These are phyloP conservation scores for Leiothrix lutea DNA, from an alignment of 2,113 vertebrate species.

Conservation along the genomic window DNA sequence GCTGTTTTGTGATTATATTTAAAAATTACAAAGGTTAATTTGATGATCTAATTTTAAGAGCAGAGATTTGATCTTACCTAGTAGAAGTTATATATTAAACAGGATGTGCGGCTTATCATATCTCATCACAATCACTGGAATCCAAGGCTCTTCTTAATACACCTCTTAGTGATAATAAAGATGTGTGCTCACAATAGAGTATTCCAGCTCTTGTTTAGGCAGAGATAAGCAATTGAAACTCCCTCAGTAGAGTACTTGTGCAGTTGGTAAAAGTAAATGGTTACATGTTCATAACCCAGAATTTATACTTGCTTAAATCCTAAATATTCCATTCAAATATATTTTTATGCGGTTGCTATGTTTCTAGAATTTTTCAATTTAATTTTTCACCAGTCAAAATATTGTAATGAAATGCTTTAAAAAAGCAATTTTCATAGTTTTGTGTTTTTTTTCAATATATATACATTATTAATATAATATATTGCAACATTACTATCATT, in stretches of 20 bases:
- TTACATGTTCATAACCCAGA: not conserved
- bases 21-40: not conserved
- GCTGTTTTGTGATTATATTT: not conserved
- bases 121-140: not conserved
- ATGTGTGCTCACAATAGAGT: not conserved
- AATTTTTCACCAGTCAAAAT: not conserved
- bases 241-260: not conserved
- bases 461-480: not conserved
- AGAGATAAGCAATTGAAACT: not conserved
- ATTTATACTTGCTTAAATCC: not conserved
- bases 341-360: not conserved
- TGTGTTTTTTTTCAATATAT: not conserved
- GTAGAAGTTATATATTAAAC: not conserved
- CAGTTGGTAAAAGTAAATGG: not conserved
- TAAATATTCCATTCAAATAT: not conserved
- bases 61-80: not conserved
- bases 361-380: not conserved
- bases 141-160: not conserved
- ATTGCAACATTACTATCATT: not conserved
- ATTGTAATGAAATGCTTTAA: not conserved
- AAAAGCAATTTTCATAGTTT: not conserved
- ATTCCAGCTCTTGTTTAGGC: not conserved
- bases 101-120: not conserved
- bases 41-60: not conserved
- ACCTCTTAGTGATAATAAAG: not conserved